phyloP scores from a whole-genome alignment of 2,113 vertebrate genomes.

The Trematocara zebra region DNA sequence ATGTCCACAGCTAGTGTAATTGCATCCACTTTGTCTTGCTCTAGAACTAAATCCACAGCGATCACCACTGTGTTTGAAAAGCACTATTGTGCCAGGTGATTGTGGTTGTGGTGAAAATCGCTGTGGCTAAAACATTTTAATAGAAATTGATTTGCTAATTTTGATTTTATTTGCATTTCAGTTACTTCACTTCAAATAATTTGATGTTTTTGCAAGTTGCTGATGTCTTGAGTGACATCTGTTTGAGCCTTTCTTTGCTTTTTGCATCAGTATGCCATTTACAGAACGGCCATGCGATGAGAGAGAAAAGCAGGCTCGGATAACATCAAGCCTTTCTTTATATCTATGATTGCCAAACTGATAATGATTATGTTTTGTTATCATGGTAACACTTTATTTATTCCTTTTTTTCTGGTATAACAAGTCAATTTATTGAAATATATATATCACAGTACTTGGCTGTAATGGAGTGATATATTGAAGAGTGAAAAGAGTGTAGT shows the following conservation, averaged over 20 bases:
- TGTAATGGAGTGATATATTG: not conserved
- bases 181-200: not conserved
- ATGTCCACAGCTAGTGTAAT: constrained; percentile 18
- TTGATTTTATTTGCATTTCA: not conserved
- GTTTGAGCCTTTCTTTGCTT: constrained; percentile 33
- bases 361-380: not conserved
- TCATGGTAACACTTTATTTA: constrained; percentile 59
- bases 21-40: constrained; percentile 30
- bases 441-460: not conserved
- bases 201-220: not conserved
- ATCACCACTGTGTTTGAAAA: not conserved
- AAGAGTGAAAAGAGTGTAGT: not conserved
- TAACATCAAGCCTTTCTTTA: not conserved
- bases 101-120: not conserved
- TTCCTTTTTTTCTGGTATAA: not conserved
- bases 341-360: not conserved
- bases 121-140: not conserved
- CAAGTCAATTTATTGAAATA: not conserved
- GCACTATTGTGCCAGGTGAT: not conserved
- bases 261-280: not conserved
- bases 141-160: not conserved
- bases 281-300: not conserved
- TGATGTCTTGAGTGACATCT: constrained; percentile 23
- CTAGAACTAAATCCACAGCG: constrained; percentile 11
- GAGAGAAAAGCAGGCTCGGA: constrained; percentile 28